Base-by-base conservation (phyloP, 1,140 invertebrate species). In the Portunus trituberculatus region DNA sequence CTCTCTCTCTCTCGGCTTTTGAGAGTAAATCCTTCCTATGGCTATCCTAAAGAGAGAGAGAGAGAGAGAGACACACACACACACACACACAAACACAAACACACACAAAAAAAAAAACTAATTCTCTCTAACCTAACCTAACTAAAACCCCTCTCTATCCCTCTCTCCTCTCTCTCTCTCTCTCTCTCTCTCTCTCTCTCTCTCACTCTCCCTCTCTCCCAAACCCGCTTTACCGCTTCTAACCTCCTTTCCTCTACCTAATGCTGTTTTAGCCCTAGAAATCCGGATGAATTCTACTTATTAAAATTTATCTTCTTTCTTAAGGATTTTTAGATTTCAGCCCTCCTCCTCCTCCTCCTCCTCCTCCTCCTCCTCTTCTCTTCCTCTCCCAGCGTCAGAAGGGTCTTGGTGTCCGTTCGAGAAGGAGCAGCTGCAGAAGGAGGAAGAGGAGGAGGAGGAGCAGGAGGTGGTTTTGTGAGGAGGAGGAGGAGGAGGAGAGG, bases 231-330 rank as follows among this genome's bases (percentile, higher is more conserved):
- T 96, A 86, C 93, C 82, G 84, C 52, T 93, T 93, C 91, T 94
- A 96, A 96, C 95, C 92, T 91, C 93, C 94, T 96, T 96, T 92
- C 93, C 92, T 93, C 91, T 92, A 94, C 92, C 94, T 96, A 96
- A 96, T 96, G 95, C 95, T 96, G 95, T 96, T 96, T 96, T 93
- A 96, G 95, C 94, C 95, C 92, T 92, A 89, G 94, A 96, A 96
- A 92, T 92, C 94, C 87, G 95, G 95, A 96, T 96, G 92, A 96
- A 94, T 92, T 92, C 94, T 94, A 94, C 93, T 96, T 96, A 96
- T 96, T 96, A 96, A 96, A 96, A 96, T 96, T 96, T 96, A 96
- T 96, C 95, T 96, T 88, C 95, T 96, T 39, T 39, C 39, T 6
- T 88, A 94, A 92, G 95, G 86, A 92, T 94, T 96, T 96, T 96